Base-by-base conservation (phyloP, 2,113 vertebrate genomes). In the Cyanistes caeruleus region DNA sequence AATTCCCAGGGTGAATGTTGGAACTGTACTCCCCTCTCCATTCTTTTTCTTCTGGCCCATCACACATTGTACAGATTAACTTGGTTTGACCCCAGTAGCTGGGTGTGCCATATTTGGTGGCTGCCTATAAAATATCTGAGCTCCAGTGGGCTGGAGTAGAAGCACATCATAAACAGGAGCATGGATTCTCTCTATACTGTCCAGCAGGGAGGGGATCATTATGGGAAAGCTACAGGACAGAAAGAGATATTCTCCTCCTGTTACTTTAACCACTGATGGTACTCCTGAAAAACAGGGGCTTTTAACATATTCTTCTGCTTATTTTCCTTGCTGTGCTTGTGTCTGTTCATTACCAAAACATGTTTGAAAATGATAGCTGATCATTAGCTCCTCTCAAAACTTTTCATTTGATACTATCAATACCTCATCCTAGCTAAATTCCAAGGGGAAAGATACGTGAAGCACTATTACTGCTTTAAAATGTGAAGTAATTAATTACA, bases 231-330 rank as follows among this genome's bases (percentile, higher is more conserved):
- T 60, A 12, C 0, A 0, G 55, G 30, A 23, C 30, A 63, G 43
- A 39, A 76, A 19, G 17, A n/a, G 5, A n/a, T 2, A 0, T 41
- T 11, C 6, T 87, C 5, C 7, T 73, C 19, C 16, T 5, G 0
- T 49, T 78, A 37, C 27, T 72, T 72, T 15, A 82, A n/a, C 12
- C 27, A 59, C 20, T 39, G 14, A 27, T 79, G 49, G 41, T 67
- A 5, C 4, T 72, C 0, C 44, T 72, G 35, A 63, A 79, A 87
- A 89, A 9, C 0, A 2, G 8, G 18, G 46, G 14, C 9, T 72
- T 89, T 60, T 44, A 25, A 43, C 22, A 39, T 56, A 41, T 46
- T 56, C 6, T 84, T 58, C 41, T 5, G 4, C 52, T 53, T 68
- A 18, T 43, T 84, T 84, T 84, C 31, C 25, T 65, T 64, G 10